A percentile compares a stretch with the other conserved stretches of the same genome.
These are phyloP conservation scores for Nebria salina DNA, from an alignment of 2,888 invertebrate genomes.

Conservation along the genomic window DNA sequence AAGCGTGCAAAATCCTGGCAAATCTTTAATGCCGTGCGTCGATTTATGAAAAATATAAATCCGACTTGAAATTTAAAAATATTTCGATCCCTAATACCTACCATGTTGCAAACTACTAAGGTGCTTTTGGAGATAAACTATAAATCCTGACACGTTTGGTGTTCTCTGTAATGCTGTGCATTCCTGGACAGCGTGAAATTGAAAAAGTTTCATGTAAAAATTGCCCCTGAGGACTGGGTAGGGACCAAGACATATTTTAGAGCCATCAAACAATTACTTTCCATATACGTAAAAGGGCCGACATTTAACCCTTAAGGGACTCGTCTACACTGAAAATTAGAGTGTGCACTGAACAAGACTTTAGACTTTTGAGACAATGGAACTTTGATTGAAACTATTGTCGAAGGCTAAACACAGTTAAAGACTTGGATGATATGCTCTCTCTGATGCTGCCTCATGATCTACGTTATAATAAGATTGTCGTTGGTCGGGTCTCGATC, in stretches of 20 bases:
- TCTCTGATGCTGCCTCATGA: neutral
- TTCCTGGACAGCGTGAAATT: constrained; percentile 60
- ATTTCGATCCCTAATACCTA: neutral
- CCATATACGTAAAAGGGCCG: constrained; percentile 22
- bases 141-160: neutral
- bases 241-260: constrained; percentile 52
- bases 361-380: neutral
- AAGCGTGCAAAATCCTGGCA: neutral
- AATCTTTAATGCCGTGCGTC: neutral
- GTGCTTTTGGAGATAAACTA: neutral
- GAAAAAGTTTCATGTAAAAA: constrained; percentile 61
- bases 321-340: too few relatives aligned
- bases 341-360: too few relatives aligned
- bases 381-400: neutral
- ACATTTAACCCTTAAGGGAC: neutral
- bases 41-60: too few relatives aligned
- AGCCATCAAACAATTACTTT: constrained; percentile 57
- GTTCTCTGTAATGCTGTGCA: neutral
- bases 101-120: neutral
- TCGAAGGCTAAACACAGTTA: neutral
- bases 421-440: neutral
- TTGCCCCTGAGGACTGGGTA: constrained; percentile 53
- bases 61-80: neutral
- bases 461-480: neutral
- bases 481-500: neutral